Evolutionary conservation across 2,797 vertebrate genomes (phyloP).

Genomic region (Podarcis lilfordi): DNA sequence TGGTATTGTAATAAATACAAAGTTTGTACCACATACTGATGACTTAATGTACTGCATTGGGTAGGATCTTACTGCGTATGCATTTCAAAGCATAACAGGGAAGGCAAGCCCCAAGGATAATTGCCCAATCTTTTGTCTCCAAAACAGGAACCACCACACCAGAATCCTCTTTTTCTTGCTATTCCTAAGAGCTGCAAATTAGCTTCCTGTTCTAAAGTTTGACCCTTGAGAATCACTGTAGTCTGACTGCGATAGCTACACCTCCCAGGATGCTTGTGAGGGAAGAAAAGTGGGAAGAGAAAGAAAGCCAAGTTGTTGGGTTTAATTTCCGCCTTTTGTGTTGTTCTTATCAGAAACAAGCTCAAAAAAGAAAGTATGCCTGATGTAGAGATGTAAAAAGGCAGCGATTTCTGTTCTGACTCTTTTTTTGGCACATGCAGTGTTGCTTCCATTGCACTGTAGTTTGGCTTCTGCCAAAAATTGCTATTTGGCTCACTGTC

Average conservation of each 20-base stretch:
- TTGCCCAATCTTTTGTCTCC: not conserved
- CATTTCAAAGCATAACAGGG: not conserved
- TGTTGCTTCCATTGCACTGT: too few species aligned
- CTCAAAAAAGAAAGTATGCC: too few species aligned
- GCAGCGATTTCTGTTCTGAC: too few species aligned
- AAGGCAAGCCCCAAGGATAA: not conserved
- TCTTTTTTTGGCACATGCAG: too few species aligned
- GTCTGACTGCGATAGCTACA: not conserved
- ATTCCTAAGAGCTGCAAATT: not conserved
- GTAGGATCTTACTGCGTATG: not conserved
- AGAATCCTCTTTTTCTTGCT: not conserved
- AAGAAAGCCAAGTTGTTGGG: not conserved
- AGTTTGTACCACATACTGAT: not conserved
- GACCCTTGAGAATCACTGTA: not conserved
- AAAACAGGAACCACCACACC: not conserved
- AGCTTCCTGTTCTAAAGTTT: not conserved
- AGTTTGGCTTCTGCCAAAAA: too few species aligned
- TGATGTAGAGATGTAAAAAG: too few species aligned
- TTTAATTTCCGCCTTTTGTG: not conserved
- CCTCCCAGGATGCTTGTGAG: not conserved
- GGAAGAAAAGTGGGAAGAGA: not conserved
- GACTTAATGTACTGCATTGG: not conserved
- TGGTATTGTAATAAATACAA: conserved; percentile 9
- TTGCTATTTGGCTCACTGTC: too few species aligned
- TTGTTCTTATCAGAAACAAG: not conserved